phyloP scores from a whole-genome alignment of 2,113 vertebrate genomes.

The Carassius auratus region DNA sequence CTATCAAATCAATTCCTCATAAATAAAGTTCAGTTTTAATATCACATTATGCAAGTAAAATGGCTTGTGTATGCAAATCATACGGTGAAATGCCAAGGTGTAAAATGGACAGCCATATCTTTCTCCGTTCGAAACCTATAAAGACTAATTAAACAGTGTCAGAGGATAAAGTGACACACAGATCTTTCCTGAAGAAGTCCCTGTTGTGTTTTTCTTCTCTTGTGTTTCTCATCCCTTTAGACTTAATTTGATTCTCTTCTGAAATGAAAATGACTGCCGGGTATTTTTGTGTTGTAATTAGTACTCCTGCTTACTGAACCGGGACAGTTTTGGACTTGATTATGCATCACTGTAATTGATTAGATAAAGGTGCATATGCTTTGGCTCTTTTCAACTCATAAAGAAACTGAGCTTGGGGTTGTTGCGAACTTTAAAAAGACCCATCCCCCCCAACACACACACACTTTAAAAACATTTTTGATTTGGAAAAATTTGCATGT shows the following conservation, averaged over 20 bases:
- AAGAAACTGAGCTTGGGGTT: background rate
- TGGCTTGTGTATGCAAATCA: background rate
- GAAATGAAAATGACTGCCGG: constrained; percentile 26
- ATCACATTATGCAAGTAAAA: background rate
- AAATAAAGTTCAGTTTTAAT: background rate
- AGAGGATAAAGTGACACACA: background rate
- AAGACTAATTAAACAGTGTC: constrained; percentile 59
- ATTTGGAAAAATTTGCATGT: no score
- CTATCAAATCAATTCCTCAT: background rate
- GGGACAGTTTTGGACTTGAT: constrained; percentile 24
- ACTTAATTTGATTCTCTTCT: constrained; percentile 16
- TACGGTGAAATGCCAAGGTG: background rate
- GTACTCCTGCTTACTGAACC: constrained; percentile 2
- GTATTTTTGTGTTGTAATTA: constrained; percentile 21
- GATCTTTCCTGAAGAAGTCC: background rate
- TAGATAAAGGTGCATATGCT: constrained; percentile 12
- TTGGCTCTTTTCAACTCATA: background rate
- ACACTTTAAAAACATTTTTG: no score
- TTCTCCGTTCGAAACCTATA: constrained; percentile 41
- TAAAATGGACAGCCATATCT: background rate
- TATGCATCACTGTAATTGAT: constrained; percentile 22
- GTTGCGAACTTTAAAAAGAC: background rate
- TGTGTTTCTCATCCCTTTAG: constrained; percentile 15
- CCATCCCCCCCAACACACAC: no score
- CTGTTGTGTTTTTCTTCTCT: constrained; percentile 12